Conservation (phyloP, 2,888 invertebrate species). For the Beris chalybata region DNA sequence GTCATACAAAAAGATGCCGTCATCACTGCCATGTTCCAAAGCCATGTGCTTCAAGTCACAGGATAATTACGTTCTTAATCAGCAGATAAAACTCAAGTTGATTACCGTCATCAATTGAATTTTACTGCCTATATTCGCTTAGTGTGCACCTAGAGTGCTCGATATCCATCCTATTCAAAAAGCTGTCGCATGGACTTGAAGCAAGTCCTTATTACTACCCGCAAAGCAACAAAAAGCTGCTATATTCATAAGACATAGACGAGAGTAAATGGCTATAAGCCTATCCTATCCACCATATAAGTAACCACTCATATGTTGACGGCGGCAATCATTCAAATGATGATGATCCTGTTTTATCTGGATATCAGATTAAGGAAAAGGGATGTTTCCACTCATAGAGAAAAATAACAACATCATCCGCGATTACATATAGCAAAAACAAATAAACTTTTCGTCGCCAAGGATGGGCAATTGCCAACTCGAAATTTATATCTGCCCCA, state of each 20-base stretch:
- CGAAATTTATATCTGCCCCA: slow-evolving; percentile 22
- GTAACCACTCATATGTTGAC: slow-evolving; percentile 34
- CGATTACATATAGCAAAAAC: slow-evolving; percentile 24
- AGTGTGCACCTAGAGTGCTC: neutral
- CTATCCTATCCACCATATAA: slow-evolving; percentile 34
- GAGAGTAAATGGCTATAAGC: slow-evolving; percentile 20
- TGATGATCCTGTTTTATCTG: slow-evolving; percentile 36
- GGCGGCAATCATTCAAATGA: slow-evolving; percentile 38
- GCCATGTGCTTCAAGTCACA: slow-evolving; percentile 35
- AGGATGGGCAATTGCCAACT: slow-evolving; percentile 13
- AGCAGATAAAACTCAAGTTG: slow-evolving; percentile 35
- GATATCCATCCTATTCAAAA: neutral
- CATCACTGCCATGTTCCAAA: slow-evolving; percentile 2
- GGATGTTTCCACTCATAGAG: slow-evolving; percentile 9
- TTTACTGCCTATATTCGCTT: slow-evolving; percentile 25
- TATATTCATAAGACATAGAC: slow-evolving; percentile 27
- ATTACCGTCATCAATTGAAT: slow-evolving; percentile 38
- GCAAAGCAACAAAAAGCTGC: neutral
- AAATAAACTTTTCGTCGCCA: slow-evolving; percentile 26
- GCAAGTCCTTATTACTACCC: slow-evolving; percentile 2
- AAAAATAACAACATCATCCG: slow-evolving; percentile 30
- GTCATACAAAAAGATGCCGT: slow-evolving; percentile 8
- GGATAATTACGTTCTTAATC: slow-evolving; percentile 33
- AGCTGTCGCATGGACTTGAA: neutral
- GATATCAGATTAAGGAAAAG: slow-evolving; percentile 18